phyloP scores from a whole-genome alignment of 1,140 invertebrate genomes.

The Zaprionus africanus region DNA sequence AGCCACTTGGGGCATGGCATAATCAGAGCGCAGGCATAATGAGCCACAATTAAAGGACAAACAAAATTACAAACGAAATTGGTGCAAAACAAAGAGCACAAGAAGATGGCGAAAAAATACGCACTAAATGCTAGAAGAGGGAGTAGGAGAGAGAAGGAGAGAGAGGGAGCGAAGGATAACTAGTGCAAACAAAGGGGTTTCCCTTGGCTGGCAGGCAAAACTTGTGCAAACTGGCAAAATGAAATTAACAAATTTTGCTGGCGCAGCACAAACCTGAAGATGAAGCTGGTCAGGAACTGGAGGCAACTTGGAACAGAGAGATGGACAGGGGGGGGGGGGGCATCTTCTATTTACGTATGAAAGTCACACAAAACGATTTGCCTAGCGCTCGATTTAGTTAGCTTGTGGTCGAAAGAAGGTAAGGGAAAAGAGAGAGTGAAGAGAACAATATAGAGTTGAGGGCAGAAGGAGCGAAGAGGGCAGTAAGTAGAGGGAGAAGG shows the following conservation, averaged over 20 bases:
- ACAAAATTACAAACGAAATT: slow-evolving; percentile 68
- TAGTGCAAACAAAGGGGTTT: slow-evolving; percentile 52
- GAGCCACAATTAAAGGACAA: slow-evolving; percentile 80
- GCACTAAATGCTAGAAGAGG: slow-evolving; percentile 11
- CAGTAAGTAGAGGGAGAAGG: not conserved
- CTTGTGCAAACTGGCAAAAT: slow-evolving; percentile 72
- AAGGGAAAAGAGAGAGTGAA: not conserved
- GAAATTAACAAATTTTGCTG: slow-evolving; percentile 78
- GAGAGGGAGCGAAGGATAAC: not conserved
- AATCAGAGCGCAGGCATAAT: slow-evolving; percentile 78
- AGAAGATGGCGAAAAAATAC: slow-evolving; percentile 21
- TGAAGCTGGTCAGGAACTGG: slow-evolving; percentile 5
- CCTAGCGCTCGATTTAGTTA: slow-evolving; percentile 58
- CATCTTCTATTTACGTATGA: slow-evolving; percentile 73
- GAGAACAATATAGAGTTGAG: too few species aligned
- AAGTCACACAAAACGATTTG: slow-evolving; percentile 79
- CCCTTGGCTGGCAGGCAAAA: slow-evolving; percentile 24
- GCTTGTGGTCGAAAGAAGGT: not conserved
- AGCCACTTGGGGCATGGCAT: slow-evolving; percentile 74
- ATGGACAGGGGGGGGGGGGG: not conserved
- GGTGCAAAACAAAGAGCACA: slow-evolving; percentile 30
- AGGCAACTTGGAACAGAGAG: not conserved
- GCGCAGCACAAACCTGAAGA: slow-evolving; percentile 12
- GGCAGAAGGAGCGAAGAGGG: not conserved
- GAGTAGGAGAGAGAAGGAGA: slow-evolving; percentile 8